Base-by-base conservation (phyloP, 1,140 invertebrate species). In the Eciton burchellii region DNA sequence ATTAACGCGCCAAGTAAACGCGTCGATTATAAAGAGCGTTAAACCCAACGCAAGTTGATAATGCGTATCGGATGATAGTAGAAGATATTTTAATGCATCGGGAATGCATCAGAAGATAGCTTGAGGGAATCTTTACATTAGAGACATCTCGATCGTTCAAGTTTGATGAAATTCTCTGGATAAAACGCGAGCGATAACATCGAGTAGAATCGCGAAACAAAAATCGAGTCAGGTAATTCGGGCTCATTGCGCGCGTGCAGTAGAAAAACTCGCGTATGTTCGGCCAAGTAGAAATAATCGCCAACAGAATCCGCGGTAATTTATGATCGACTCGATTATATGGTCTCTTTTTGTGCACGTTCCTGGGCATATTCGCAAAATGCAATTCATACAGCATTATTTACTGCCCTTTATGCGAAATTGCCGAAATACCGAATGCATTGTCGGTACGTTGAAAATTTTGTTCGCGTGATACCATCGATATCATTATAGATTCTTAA, bases 241-340 rank as follows among this genome's bases (percentile, higher is more conserved):
- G 11, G 1, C 49, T 70, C 49, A 79, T 57, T 70, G 54, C 49
- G 19, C 62, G 74, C n/a, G 16, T 21, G 16, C 35, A 77, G 45
- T 68, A 47, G 62, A 77, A 77, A 77, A 77, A 66, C 21, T 47
- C 47, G 62, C 73, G 73, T 77, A 66, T 77, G 73, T 54, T 77
- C 47, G 21, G 73, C 73, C 73, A 66, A 77, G 73, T 66, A 77
- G 62, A 77, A 77, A 66, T 66, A 77, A 77, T 66, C 35, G 73
- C 73, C 63, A 76, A 76, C 72, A 76, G 59, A 26, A 76, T 76
- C 43, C 72, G 35, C n/a, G 5, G 43, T 76, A 76, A 76, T 76
- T 76, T 76, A 76, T 65, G 72, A 52, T 76, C 72, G 49, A 70
- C 76, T 52, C 65, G 60, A 79, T 71, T 79, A 35, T 35, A 71